Base-by-base conservation (phyloP, 2,888 invertebrate species). In the Euphydryas editha region DNA sequence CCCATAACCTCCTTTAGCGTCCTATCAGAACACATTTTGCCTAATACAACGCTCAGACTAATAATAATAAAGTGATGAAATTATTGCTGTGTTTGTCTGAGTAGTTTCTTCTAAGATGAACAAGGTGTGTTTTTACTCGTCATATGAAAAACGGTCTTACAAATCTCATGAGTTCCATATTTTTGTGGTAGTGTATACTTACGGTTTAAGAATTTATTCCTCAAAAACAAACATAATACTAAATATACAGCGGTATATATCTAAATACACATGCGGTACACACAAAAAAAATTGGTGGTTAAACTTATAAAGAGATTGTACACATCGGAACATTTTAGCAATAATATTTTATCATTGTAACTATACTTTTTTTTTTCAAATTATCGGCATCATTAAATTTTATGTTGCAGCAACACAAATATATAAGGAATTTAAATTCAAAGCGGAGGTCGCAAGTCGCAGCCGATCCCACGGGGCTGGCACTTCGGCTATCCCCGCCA, bases 341-440 rank as follows among this genome's bases (percentile, higher is more conserved):
- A n/a, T n/a, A n/a, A n/a, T n/a, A n/a, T n/a, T n/a, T n/a, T n/a
- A n/a, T n/a, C n/a, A n/a, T n/a, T n/a, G n/a, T n/a, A n/a, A n/a
- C n/a, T n/a, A n/a, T n/a, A n/a, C n/a, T n/a, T n/a, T n/a, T n/a
- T n/a, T n/a, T n/a, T n/a, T n/a, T n/a, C n/a, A 24, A 51, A 24
- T 11, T 7, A 21, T 44, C 15, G 15, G 30, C 7, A n/a, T 36
- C n/a, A 81, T 81, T 79, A 78, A 77, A 77, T 78, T 79, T 76
- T 76, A 78, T 77, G 74, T 78, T 75, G 76, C 78, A 77, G 76
- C 79, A 78, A 80, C 79, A 83, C 84, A 80, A 24, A 83, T 83
- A 84, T 85, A 83, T 83, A 79, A 81, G 74, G 81, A 83, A 86
- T 84, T 86, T 80, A 81, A 82, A 83, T 86, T 86, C 86, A 81